A percentile compares a stretch with the other conserved stretches of the same genome.
phyloP scores from a whole-genome alignment of 2,888 invertebrate species.

The Lingula anatina region DNA sequence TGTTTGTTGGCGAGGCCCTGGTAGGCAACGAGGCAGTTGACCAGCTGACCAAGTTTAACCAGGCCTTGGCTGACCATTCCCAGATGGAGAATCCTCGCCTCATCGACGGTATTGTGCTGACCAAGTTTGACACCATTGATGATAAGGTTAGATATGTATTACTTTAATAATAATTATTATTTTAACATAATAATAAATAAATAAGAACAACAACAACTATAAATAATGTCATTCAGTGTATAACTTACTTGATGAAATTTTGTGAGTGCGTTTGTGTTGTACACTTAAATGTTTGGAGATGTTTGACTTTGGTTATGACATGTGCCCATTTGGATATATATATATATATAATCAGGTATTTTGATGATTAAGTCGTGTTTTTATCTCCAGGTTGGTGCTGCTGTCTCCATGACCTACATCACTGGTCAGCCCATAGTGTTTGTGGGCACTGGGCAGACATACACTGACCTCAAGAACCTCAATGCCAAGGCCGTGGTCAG shows the following conservation, averaged over 20 bases:
- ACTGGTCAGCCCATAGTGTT: conserved; percentile 99
- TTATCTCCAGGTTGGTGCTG: conserved; percentile 85
- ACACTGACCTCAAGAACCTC: conserved; percentile 92
- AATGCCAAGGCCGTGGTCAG: conserved; percentile 95
- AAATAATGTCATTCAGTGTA: too few species aligned
- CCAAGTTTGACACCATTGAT: conserved; percentile 99
- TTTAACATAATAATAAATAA: too few species aligned
- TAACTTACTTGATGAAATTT: too few species aligned
- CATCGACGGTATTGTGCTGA: conserved; percentile 97
- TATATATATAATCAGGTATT: too few species aligned
- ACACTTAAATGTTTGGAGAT: too few species aligned
- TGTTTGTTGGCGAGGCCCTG: conserved; percentile 99
- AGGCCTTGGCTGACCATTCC: conserved; percentile 89
- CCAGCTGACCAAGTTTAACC: conserved; percentile 97
- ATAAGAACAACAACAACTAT: too few species aligned
- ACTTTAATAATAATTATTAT: background rate
- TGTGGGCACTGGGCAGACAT: conserved; percentile 98
- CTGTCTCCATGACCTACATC: conserved; percentile 99
- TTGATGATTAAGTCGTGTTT: too few species aligned
- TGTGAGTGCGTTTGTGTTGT: too few species aligned
- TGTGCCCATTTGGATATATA: too few species aligned
- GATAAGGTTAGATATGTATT: conserved; percentile 70
- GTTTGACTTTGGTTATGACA: too few species aligned
- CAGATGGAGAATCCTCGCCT: conserved; percentile 61
- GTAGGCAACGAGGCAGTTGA: conserved; percentile 99